Conservation (phyloP, 2,113 vertebrate genomes). For the Plecotus auritus region DNA sequence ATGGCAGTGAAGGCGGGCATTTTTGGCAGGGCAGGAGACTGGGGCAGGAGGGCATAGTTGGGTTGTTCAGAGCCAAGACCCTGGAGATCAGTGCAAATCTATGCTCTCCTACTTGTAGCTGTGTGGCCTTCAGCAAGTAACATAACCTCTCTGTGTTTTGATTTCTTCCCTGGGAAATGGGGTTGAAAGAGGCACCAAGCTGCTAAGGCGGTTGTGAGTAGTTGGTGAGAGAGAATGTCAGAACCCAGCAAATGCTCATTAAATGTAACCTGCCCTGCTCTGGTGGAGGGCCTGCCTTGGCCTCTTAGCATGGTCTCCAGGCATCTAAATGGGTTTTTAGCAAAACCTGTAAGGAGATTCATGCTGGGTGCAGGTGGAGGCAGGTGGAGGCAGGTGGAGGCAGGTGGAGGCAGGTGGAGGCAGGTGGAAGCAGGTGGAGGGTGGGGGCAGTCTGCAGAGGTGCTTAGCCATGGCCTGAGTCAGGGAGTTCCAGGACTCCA, state of each 20-base stretch:
- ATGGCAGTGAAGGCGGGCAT: background rate
- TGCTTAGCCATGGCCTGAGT: background rate
- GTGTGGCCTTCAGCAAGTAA: background rate
- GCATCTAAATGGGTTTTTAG: background rate
- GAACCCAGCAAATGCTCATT: fast-evolving
- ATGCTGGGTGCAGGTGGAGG: fast-evolving
- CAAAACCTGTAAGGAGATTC: background rate
- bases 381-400: too few species aligned
- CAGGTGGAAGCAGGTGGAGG: too few species aligned
- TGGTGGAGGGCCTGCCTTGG: background rate
- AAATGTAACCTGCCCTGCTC: fast-evolving
- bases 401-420: too few species aligned
- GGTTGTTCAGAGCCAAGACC: background rate
- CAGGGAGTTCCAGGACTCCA: background rate
- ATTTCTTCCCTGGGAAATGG: background rate
- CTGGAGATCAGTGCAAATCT: too few species aligned
- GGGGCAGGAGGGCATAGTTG: background rate
- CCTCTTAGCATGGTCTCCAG: background rate
- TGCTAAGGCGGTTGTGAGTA: background rate
- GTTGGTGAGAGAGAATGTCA: background rate
- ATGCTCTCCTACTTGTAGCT: fast-evolving
- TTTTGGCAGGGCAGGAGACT: too few species aligned
- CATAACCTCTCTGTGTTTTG: background rate
- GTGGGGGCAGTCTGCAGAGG: too few species aligned
- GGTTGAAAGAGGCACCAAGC: background rate